phyloP scores from a whole-genome alignment of 2,888 invertebrate genomes.

The Tenthredo livida region DNA sequence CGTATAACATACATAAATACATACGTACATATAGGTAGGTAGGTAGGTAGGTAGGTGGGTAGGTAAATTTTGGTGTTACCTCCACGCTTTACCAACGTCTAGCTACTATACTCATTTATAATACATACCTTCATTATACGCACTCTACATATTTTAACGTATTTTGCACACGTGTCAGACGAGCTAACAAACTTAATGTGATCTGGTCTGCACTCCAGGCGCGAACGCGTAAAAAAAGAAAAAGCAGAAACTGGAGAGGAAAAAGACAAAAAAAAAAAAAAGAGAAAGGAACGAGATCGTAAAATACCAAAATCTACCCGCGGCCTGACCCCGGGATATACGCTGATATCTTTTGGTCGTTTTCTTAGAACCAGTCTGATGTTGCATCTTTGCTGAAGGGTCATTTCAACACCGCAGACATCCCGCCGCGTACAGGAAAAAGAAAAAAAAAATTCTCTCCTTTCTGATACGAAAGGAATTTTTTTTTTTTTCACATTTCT shows the following conservation, averaged over 20 bases:
- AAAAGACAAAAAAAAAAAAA: constrained; percentile 19
- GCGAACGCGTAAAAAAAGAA: constrained; percentile 12
- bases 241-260: not conserved
- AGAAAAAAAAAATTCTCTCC: not conserved
- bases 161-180: constrained; percentile 63
- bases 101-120: constrained; percentile 67
- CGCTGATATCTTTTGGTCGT: constrained; percentile 16
- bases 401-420: not conserved
- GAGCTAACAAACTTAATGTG: constrained; percentile 56
- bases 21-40: not conserved
- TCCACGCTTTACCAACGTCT: constrained; percentile 5
- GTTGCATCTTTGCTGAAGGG: constrained; percentile 33
- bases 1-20: not conserved
- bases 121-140: constrained; percentile 74
- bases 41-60: constrained; percentile 7
- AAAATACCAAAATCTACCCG: constrained; percentile 50
- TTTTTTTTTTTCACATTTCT: not conserved
- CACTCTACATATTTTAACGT: constrained; percentile 70
- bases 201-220: constrained; percentile 49
- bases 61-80: constrained; percentile 19
- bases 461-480: not conserved
- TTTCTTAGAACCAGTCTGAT: constrained; percentile 22
- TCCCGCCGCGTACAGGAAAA: not conserved
- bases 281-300: constrained; percentile 51
- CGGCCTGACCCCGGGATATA: constrained; percentile 51